Evolutionary conservation across 2,113 vertebrate genomes (phyloP).

Genomic region (Thamnaconus septentrionalis): DNA sequence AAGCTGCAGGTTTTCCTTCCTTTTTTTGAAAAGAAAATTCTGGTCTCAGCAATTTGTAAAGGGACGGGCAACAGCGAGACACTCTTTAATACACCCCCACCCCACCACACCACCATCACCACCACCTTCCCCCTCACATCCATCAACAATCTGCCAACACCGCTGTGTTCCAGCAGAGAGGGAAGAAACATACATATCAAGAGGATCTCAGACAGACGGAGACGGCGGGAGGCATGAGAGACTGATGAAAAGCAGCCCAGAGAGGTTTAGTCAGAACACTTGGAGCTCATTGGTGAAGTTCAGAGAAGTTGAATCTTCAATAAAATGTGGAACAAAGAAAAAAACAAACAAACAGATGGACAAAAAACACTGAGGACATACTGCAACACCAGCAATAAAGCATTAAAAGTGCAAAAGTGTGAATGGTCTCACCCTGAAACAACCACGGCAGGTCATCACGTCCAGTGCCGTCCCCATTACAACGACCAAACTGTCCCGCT

Average conservation of each 20-base stretch:
- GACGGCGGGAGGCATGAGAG: too few species aligned
- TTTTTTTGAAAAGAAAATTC: slow-evolving; percentile 4
- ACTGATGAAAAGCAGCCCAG: too few species aligned
- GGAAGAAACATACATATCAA: too few species aligned
- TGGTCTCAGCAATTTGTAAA: not conserved
- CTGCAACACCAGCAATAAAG: too few species aligned
- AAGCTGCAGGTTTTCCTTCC: slow-evolving; percentile 23
- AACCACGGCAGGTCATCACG: slow-evolving; percentile 59
- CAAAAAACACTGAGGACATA: too few species aligned
- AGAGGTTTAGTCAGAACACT: too few species aligned
- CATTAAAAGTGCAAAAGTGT: slow-evolving; percentile 4
- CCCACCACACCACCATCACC: too few species aligned
- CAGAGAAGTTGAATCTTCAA: too few species aligned
- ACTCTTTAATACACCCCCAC: slow-evolving; percentile 6
- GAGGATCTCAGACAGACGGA: too few species aligned
- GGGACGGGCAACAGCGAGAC: slow-evolving; percentile 11
- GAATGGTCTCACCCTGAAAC: slow-evolving; percentile 77
- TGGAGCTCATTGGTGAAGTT: too few species aligned
- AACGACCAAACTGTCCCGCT: not conserved
- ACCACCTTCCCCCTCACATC: not conserved
- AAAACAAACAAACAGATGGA: too few species aligned
- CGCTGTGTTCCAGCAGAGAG: not conserved
- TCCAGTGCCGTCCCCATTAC: slow-evolving; percentile 56
- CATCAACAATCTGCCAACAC: not conserved
- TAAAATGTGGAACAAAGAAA: too few species aligned